Base-by-base conservation (phyloP, 2,888 invertebrate genomes). In the Erebia palarica region DNA sequence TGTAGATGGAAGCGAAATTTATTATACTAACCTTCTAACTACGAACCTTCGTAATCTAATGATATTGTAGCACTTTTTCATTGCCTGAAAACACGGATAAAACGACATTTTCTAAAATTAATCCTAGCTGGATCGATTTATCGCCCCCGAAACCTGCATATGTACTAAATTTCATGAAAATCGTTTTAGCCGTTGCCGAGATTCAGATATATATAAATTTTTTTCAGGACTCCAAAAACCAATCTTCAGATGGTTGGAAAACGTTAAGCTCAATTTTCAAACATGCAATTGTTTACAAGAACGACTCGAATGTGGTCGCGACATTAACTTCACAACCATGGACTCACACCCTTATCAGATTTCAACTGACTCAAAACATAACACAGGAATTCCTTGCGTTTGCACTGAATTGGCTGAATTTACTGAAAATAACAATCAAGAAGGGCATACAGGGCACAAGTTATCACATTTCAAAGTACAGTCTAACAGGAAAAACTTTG, bases 281-380 rank as follows among this genome's bases (percentile, higher is more conserved):
- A 80, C 85, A 92, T 76, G 90, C 91, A 1, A 86, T 91, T 13
- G 78, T 85, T 0, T 79, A 83, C 1, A 89, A 86, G 76, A 87
- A 87, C 69, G 92, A 92, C 68, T 78, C 86, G 1, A 86, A 84
- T 66, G 70, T 93, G 4, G 85, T 89, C 0, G 85, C 87, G 1
- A 84, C 80, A 1, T 79, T 92, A 0, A 90, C 91, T 1, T 87
- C 88, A 0, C 92, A 93, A 75, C 89, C 91, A 0, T 92, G 92
- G 92, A 92, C 90, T 0, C 87, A 89, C 76, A 85, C 84, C 0
- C 78, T 93, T 1, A 83, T 92, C 78, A 84, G 88, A 69, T 93
- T 91, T 75, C 91, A 92, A 84, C 75, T 91, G n/a, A 84, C 89
- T 10, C 89, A 91, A 65, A 84, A 81, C 7, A 75, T 85, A 0